Conservation (phyloP, 2,888 invertebrate species). For the Eudemis profundana region DNA sequence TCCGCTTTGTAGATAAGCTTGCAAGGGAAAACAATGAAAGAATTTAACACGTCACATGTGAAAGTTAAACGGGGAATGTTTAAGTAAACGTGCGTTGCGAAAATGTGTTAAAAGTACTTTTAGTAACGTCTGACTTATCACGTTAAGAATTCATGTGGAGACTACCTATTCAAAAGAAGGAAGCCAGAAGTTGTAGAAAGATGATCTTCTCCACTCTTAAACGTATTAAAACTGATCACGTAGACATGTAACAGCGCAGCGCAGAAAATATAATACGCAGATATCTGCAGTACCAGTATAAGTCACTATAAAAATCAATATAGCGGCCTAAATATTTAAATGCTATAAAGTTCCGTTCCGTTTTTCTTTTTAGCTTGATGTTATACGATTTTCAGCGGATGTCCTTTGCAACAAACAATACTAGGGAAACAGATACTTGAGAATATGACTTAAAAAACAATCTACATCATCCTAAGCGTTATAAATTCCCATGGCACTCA, state of each 20-base stretch:
- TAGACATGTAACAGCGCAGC: no score
- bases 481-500: constrained; percentile 27
- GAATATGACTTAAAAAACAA: constrained; percentile 4
- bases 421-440: neutral
- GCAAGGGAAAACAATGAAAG: constrained; percentile 36
- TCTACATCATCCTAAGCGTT: constrained; percentile 13
- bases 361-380: no score
- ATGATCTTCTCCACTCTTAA: neutral
- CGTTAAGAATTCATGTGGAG: neutral
- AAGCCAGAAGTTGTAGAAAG: neutral
- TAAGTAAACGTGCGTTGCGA: constrained; percentile 11
- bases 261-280: no score
- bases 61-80: constrained; percentile 36
- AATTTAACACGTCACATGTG: constrained; percentile 32
- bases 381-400: neutral
- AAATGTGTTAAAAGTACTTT: constrained; percentile 11
- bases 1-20: constrained; percentile 32
- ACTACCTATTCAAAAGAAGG: neutral
- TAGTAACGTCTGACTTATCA: constrained; percentile 5
- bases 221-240: no score
- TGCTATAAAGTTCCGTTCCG: no score
- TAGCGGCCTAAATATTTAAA: no score
- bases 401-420: neutral
- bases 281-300: no score
- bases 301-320: no score